Conservation (phyloP, 1,140 invertebrate species). For the Pomacea maculata region DNA sequence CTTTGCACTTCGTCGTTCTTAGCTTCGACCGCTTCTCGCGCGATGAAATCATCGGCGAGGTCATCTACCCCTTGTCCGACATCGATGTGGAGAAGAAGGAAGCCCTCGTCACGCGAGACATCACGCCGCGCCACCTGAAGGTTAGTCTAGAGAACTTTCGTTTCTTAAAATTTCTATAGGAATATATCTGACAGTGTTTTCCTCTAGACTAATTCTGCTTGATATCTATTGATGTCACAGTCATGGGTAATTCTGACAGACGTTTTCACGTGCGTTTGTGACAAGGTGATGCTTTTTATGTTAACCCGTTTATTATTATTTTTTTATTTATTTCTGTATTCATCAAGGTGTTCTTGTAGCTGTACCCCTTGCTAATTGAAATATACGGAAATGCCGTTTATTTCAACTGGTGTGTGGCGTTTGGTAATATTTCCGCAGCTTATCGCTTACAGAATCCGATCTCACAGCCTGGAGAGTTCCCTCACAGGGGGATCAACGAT, state of each 20-base stretch:
- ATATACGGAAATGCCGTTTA: too few species aligned
- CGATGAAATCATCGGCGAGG: slow-evolving; percentile 87
- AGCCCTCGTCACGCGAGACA: slow-evolving; percentile 53
- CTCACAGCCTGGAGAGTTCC: too few species aligned
- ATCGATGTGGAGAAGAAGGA: slow-evolving; percentile 56
- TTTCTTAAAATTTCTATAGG: background rate
- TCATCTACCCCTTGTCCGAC: slow-evolving; percentile 69
- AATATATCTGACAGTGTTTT: background rate
- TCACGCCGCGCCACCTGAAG: slow-evolving; percentile 60
- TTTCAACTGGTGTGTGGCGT: too few species aligned
- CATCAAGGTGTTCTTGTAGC: background rate
- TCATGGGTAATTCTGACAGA: too few species aligned
- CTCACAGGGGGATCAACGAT: too few species aligned
- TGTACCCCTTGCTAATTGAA: background rate
- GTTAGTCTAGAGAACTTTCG: slow-evolving; percentile 34
- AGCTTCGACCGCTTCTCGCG: slow-evolving; percentile 91
- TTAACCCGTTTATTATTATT: background rate
- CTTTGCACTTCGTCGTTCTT: slow-evolving; percentile 83
- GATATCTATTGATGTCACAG: background rate
- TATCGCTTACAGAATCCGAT: too few species aligned
- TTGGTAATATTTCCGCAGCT: too few species aligned
- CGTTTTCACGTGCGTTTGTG: too few species aligned
- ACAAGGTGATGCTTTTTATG: background rate
- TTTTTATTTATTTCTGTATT: background rate
- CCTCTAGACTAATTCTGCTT: background rate